Percentiles rank a stretch among this genome's conserved stretches.
These are phyloP conservation scores for Manduca sexta DNA, from an alignment of 1,140 invertebrate species.

Conservation along the genomic window DNA sequence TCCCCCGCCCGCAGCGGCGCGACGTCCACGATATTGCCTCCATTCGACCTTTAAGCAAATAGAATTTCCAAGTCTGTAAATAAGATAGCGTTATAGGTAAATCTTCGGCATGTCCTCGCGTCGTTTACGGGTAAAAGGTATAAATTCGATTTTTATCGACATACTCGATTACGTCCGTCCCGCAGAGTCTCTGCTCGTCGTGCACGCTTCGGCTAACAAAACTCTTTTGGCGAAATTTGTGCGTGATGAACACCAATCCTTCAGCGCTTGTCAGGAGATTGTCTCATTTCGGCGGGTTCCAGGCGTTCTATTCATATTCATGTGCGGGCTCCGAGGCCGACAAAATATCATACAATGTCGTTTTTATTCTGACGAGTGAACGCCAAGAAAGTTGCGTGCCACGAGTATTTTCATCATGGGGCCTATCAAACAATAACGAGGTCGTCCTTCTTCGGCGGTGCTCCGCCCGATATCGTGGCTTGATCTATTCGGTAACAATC, in stretches of 20 bases:
- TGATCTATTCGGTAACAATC: constrained; percentile 43
- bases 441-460: constrained; percentile 39
- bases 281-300: constrained; percentile 36
- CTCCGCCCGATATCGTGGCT: constrained; percentile 36
- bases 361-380: constrained; percentile 62
- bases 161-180: constrained; percentile 34
- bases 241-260: constrained; percentile 64
- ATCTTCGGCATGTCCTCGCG: constrained; percentile 40
- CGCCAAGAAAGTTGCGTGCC: constrained; percentile 61
- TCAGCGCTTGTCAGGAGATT: constrained; percentile 52
- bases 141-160: constrained; percentile 57
- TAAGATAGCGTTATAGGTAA: constrained; percentile 60
- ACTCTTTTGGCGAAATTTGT: constrained; percentile 37
- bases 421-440: constrained; percentile 65
- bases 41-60: constrained; percentile 69
- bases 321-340: constrained; percentile 39
- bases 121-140: constrained; percentile 38
- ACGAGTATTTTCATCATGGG: constrained; percentile 57
- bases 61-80: constrained; percentile 66
- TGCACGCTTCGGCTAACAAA: constrained; percentile 10
- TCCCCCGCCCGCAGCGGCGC: constrained; percentile 61
- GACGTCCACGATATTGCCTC: constrained; percentile 69
- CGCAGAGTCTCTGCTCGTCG: constrained; percentile 12
- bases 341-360: constrained; percentile 52
- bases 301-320: constrained; percentile 55